phyloP scores from a whole-genome alignment of 2,888 invertebrate species.

The Luperina nickerlii region DNA sequence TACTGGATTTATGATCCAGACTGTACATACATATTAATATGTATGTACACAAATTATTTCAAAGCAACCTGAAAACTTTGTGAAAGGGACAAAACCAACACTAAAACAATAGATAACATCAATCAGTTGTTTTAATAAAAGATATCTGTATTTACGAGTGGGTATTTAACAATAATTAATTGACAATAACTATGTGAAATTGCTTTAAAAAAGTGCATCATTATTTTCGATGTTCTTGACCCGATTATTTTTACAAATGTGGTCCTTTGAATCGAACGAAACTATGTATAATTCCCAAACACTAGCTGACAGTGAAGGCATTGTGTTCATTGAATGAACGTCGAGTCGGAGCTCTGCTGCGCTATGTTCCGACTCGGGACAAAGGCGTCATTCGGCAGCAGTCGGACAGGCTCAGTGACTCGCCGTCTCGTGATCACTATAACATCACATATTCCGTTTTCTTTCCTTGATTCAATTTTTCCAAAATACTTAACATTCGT shows the following conservation, averaged over 20 bases:
- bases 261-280: neutral
- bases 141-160: neutral
- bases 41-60: neutral
- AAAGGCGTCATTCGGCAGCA: neutral
- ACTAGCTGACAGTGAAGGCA: neutral
- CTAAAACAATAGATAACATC: neutral
- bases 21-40: neutral
- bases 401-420: neutral
- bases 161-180: neutral
- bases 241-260: neutral
- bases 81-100: neutral
- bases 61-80: neutral
- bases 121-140: neutral
- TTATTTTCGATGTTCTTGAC: neutral
- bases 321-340: neutral
- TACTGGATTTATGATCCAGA: too few relatives aligned
- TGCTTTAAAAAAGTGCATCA: slow-evolving; percentile 12
- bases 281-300: neutral
- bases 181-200: neutral
- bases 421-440: neutral
- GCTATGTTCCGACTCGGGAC: too few relatives aligned
- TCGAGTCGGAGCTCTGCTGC: neutral
- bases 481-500: neutral
- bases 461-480: neutral
- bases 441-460: neutral